Evolutionary conservation across 2,113 vertebrate species (phyloP), one percentile per base, ranked within the genome.

Genomic region (Chloroceryle aenea): DNA sequence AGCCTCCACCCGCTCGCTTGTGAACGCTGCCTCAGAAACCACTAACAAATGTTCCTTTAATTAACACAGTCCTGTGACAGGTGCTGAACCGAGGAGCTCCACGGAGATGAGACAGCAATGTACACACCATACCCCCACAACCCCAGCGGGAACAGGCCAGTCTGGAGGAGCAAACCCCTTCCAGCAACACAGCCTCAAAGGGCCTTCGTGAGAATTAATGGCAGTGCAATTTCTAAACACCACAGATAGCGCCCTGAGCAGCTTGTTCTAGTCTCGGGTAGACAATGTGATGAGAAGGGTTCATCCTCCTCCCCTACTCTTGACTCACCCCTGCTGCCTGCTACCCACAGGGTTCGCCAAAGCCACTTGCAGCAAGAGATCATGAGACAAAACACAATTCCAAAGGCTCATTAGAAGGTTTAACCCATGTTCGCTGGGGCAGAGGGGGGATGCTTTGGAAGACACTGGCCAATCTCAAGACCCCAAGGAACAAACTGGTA

Each of bases 11-110:
- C 45, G 20, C 62, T 52, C 7, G 3, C 85, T 72, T 10, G 21
- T 43, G 64, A 59, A 4, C 52, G 14, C 62, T 30, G 89, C 85
- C 52, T 18, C 90, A 75, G 66, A 67, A 47, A 58, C 36, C 88
- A 59, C 53, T 15, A 69, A 67, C 7, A 48, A 92, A 67, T 2
- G 6, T 25, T 4, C 40, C 62, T 36, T 36, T 62, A 26, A 94
- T 84, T 58, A 73, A 16, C 55, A 29, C 1, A 4, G 12, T 19
- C 77, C 56, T 29, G 58, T 64, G 63, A 87, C 64, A 93, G 92
- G 96, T 93, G 92, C 95, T 85, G 92, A 77, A 40, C 9, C 73
- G 81, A 86, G 86, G 78, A 86, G 86, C 73, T 71, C 52, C 61
- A 13, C 3, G 3, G 73, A 64, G 71, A 82, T 62, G 42, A 91